phyloP scores from a whole-genome alignment of 2,888 invertebrate species.

The Melolontha melolontha region DNA sequence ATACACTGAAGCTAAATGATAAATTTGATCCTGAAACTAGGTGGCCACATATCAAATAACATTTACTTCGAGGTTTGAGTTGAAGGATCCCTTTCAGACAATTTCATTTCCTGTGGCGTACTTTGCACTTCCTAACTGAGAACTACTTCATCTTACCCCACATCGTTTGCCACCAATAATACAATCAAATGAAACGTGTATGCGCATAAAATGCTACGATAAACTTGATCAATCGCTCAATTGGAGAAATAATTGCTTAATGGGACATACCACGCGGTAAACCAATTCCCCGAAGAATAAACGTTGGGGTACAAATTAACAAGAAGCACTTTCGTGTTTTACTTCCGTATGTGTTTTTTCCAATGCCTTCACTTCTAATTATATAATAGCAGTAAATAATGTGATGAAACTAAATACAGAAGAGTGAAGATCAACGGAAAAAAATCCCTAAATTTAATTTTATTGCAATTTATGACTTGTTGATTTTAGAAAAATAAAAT shows the following conservation, averaged over 20 bases:
- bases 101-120: slow-evolving; percentile 34
- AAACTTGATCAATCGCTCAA: slow-evolving; percentile 36
- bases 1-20: too few species aligned
- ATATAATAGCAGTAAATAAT: too few species aligned
- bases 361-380: too few species aligned
- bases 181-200: slow-evolving; percentile 37
- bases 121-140: slow-evolving; percentile 36
- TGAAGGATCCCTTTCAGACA: slow-evolving; percentile 29
- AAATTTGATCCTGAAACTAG: too few species aligned
- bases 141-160: slow-evolving; percentile 32
- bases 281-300: slow-evolving; percentile 34
- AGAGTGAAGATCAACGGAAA: too few species aligned
- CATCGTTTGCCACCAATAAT: slow-evolving; percentile 25
- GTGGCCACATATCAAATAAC: too few species aligned
- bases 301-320: slow-evolving; percentile 23
- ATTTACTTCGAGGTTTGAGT: not conserved
- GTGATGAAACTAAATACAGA: too few species aligned
- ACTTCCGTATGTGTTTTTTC: slow-evolving; percentile 6
- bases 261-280: slow-evolving; percentile 30
- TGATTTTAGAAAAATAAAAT: too few species aligned
- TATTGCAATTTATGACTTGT: too few species aligned
- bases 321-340: slow-evolving; percentile 19
- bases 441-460: too few species aligned
- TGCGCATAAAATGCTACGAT: slow-evolving; percentile 34
- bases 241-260: slow-evolving; percentile 38